These are phyloP conservation scores for Aphaenogaster rudis DNA, from an alignment of 1,140 invertebrate species.

Conservation along the genomic window DNA sequence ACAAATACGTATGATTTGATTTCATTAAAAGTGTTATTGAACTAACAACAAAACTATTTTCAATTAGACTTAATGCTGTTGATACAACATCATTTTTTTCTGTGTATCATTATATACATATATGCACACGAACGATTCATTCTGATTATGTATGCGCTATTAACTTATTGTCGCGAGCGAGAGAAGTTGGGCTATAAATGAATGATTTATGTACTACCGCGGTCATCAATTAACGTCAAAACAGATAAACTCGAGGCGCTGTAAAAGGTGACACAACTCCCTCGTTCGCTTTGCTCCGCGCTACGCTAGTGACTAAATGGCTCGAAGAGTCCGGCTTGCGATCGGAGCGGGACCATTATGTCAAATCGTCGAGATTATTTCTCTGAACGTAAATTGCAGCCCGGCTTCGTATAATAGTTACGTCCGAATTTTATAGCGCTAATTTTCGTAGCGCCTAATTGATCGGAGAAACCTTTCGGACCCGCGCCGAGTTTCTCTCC, in stretches of 20 bases:
- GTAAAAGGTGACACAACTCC: neutral
- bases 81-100: too few species aligned
- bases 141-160: neutral
- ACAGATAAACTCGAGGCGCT: neutral
- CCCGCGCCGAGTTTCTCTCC: neutral
- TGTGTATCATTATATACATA: neutral
- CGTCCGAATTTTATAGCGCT: conserved; percentile 46
- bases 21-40: too few species aligned
- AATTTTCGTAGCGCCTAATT: conserved; percentile 26
- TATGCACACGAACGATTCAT: neutral
- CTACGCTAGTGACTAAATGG: conserved; percentile 51
- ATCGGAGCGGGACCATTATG: conserved; percentile 69
- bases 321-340: conserved; percentile 55
- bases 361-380: conserved; percentile 73
- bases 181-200: neutral
- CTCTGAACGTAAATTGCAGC: conserved; percentile 71
- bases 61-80: too few species aligned
- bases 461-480: conserved; percentile 18
- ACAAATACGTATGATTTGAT: too few species aligned
- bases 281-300: neutral
- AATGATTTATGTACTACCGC: neutral
- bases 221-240: conserved; percentile 2
- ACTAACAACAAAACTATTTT: too few species aligned
- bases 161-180: neutral
- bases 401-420: conserved; percentile 30